A percentile compares a stretch with the other conserved stretches of the same genome.
phyloP scores from a whole-genome alignment of 2,797 vertebrate species.

The Chiroxiphia lanceolata region DNA sequence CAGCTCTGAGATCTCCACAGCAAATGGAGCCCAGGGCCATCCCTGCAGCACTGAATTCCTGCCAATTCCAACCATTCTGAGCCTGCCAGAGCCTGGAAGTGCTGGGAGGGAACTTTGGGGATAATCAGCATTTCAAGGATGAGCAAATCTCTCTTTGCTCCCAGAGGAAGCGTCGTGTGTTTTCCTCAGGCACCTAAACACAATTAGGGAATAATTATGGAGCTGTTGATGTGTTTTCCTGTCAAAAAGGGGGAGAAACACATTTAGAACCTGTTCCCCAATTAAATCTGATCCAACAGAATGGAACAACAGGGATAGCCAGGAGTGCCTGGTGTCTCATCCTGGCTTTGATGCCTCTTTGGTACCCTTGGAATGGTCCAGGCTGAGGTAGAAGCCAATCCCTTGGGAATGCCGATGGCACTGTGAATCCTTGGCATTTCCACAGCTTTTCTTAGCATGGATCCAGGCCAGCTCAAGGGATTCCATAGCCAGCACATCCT shows the following conservation, averaged over 20 bases:
- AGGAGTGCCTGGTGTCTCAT: not conserved
- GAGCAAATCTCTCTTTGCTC: not conserved
- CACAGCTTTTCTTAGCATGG: fast-evolving
- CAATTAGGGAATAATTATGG: fast-evolving
- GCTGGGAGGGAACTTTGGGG: not conserved
- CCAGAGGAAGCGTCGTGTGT: not conserved
- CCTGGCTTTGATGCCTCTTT: fast-evolving
- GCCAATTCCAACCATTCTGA: not conserved
- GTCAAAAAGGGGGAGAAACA: not conserved
- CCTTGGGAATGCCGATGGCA: not conserved
- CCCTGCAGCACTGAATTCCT: not conserved
- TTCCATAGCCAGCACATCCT: not conserved
- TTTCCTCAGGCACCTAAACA: not conserved
- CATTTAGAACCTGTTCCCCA: not conserved
- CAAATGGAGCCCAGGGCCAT: not conserved
- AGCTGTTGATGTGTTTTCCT: not conserved
- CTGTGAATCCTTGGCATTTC: not conserved
- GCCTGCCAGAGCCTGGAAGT: not conserved
- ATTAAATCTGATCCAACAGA: not conserved
- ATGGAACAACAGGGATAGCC: not conserved
- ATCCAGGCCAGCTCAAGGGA: not conserved
- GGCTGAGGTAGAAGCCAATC: fast-evolving
- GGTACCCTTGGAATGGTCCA: not conserved
- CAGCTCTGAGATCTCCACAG: not conserved
- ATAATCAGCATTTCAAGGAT: not conserved